Base-by-base conservation (phyloP, 2,888 invertebrate genomes). In the Byasa hedistus region DNA sequence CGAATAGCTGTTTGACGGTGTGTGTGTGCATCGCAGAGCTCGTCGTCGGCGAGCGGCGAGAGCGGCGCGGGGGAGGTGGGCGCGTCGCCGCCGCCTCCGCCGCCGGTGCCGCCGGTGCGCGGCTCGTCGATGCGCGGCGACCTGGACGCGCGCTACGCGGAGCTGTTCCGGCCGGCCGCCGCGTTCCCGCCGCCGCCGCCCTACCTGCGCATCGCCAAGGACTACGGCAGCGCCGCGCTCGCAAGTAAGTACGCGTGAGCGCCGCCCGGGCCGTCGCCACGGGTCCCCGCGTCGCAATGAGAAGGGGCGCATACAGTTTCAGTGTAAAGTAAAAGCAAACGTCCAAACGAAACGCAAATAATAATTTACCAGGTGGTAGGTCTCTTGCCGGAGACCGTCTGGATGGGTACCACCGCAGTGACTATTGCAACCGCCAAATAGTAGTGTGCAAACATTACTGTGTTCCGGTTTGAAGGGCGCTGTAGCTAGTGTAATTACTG, bases 151-250 rank as follows among this genome's bases (percentile, higher is more conserved):
- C 93, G 95, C 68, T 96, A 95, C 85, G 92, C 92, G 39, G 93
- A 93, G 58, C 84, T 93, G 73, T 96, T 96, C 88, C 93, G 92
- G 71, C 84, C 93, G 19, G 80, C 93, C 3, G 85, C 91, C 66
- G 88, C 87, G 72, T 95, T 96, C 85, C 96, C 96, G 12, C 86
- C 88, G 27, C 96, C 96, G 15, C 94, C 94, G 73, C 93, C 93
- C 67, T 96, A 95, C 87, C 89, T 92, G 73, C 93, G 94, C 75
- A 89, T 95, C 77, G 84, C 92, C 54, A 96, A 96, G 85, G 92
- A 94, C 61, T 95, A 95, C 91, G 94, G 93, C 86, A 94, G 94
- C 84, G 93, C 93, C 70, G 81, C 86, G 2, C 82, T 80, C 69
- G 80, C 83, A 69, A 89, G 91, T 91, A 89, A 89, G 90, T 89